Evolutionary conservation across 2,113 vertebrate species (phyloP).

Genomic region (Psilopogon haemacephalus): DNA sequence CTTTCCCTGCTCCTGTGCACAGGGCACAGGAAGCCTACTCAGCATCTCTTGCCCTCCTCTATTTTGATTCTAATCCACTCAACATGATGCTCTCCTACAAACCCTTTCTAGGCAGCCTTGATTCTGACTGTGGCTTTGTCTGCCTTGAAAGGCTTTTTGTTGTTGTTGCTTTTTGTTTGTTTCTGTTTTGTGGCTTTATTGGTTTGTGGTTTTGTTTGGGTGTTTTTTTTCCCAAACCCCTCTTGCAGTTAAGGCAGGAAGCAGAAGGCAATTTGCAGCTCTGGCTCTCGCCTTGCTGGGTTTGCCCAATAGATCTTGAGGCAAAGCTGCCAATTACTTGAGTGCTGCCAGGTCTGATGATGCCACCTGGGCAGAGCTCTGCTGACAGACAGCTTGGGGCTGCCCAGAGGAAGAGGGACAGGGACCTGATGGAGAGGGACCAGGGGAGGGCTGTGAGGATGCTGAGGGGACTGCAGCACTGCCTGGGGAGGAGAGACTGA

Average conservation of each 20-base stretch:
- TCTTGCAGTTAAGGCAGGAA: neutral
- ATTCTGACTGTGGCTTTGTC: neutral
- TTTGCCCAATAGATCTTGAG: neutral
- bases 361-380: neutral
- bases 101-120: neutral
- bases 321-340: neutral
- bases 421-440: too few species aligned
- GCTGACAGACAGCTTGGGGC: neutral
- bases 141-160: neutral
- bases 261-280: neutral
- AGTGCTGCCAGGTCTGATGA: neutral
- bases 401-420: too few species aligned
- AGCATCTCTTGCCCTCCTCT: neutral
- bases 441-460: too few species aligned
- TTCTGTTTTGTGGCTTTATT: too few species aligned
- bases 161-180: too few species aligned
- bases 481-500: too few species aligned
- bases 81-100: neutral
- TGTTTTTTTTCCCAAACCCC: neutral
- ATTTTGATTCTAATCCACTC: neutral
- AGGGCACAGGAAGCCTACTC: neutral
- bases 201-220: too few species aligned
- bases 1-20: neutral
- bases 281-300: neutral
- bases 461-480: too few species aligned